Percentiles rank a stretch among this genome's conserved stretches.
These are phyloP conservation scores for Alethe castanea DNA, from an alignment of 2,113 vertebrate species.

Conservation along the genomic window DNA sequence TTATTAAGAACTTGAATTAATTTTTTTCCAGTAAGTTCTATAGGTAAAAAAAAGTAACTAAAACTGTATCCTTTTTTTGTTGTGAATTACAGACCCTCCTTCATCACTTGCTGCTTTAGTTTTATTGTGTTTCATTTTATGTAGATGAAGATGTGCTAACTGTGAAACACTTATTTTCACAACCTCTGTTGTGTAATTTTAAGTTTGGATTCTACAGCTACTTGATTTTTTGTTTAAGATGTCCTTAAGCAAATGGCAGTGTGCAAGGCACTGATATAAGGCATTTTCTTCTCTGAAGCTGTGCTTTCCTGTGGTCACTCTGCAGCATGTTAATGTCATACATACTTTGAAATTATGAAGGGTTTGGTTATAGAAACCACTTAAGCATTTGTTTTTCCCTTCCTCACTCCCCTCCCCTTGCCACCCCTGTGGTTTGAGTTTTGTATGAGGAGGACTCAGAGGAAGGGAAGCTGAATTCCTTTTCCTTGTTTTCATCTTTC, in stretches of 20 bases:
- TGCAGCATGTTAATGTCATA: neutral
- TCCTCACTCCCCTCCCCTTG: neutral
- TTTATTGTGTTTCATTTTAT: neutral
- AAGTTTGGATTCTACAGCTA: neutral
- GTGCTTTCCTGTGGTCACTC: neutral
- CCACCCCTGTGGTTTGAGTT: slow-evolving; percentile 51
- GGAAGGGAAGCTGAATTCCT: slow-evolving; percentile 57
- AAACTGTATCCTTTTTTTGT: neutral
- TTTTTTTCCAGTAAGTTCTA: neutral
- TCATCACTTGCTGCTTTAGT: neutral
- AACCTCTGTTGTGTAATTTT: neutral
- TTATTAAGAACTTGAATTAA: neutral
- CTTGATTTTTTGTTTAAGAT: neutral
- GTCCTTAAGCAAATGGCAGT: neutral
- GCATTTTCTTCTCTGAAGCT: neutral
- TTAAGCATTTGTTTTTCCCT: neutral
- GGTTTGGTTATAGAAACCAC: neutral
- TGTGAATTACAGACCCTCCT: neutral
- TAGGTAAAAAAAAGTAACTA: neutral
- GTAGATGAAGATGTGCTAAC: neutral
- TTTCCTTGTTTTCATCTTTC: slow-evolving; percentile 50
- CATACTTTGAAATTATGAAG: neutral
- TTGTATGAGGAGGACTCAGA: slow-evolving; percentile 37
- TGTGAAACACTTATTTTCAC: neutral
- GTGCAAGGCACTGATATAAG: neutral